Conservation (phyloP, 2,888 invertebrate genomes). For the Stegophylla sp. region DNA sequence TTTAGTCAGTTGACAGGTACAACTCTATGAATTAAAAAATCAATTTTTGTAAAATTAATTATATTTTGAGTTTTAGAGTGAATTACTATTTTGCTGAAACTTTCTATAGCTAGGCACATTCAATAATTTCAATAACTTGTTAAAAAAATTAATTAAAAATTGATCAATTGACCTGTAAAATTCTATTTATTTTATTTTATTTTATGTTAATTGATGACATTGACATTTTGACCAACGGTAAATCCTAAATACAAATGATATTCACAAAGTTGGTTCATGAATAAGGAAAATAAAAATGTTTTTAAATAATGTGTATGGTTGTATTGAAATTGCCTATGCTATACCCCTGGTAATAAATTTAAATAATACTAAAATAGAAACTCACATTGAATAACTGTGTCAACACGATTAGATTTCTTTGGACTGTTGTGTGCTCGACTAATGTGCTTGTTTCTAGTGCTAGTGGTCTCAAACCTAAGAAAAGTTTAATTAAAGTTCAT, state of each 20-base stretch:
- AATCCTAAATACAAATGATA: too few species aligned
- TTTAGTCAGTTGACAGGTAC: too few species aligned
- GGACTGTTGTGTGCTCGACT: slow-evolving; percentile 54
- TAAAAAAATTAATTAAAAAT: background rate
- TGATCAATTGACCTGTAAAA: too few species aligned
- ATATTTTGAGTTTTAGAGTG: too few species aligned
- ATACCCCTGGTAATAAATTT: slow-evolving; percentile 27
- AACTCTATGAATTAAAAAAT: too few species aligned
- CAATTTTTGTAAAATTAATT: too few species aligned
- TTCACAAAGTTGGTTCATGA: background rate
- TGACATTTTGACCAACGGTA: too few species aligned
- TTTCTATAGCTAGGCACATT: too few species aligned
- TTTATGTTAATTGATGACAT: too few species aligned
- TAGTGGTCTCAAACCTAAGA: slow-evolving; percentile 51
- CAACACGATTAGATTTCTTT: slow-evolving; percentile 47
- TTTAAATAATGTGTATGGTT: slow-evolving; percentile 3
- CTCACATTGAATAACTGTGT: slow-evolving; percentile 28
- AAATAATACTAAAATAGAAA: background rate
- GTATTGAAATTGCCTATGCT: slow-evolving; percentile 49
- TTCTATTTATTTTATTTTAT: too few species aligned
- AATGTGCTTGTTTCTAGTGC: slow-evolving; percentile 52
- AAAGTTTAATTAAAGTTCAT: background rate
- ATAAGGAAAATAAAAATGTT: background rate
- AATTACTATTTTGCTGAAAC: too few species aligned
- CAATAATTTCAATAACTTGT: background rate